Evolutionary conservation across 2,797 vertebrate species (phyloP), one percentile per base, ranked within the genome.

Genomic region (Macropodus opercularis): DNA sequence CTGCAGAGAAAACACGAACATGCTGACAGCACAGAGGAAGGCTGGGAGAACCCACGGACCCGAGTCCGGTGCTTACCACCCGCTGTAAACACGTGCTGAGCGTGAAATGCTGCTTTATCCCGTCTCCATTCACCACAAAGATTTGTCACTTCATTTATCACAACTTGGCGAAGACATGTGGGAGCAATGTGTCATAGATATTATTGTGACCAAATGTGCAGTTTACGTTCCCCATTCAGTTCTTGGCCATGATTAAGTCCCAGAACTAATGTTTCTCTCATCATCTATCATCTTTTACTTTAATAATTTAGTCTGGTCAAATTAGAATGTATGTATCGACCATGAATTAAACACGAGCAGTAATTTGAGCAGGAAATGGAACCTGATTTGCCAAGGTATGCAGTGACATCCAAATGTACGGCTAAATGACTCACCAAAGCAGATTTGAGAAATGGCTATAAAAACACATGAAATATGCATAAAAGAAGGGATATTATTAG

Each of bases 401-500:
- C 79, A 42, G 81, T 86, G 85, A 89, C 85, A 84, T 80, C 74
- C 72, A 80, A 88, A 92, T 85, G 79, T 87, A 87, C 43, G 77
- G 87, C 84, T 74, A 85, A 89, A 86, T 88, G 80, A 89, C 83
- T 87, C 85, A 75, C 87, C 77, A 83, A 88, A 85, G 86, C 80
- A 82, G 85, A 64, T 77, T 85, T 90, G 87, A 90, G 73, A 81
- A 90, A 89, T 90, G 75, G 86, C 83, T 86, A 81, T 79, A 75
- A 91, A 91, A 90, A 91, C 90, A 89, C 85, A 91, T 91, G 62
- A 90, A 90, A 91, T 89, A 92, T 92, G 85, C 81, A 91, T 91
- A 80, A 42, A 38, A 56, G 49, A 49, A 14, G 35, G 73, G 80
- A 77, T 90, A 90, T 89, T 87, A 90, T 89, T 90, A 90, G 89